Percentiles rank a stretch among this genome's conserved stretches.
phyloP scores from a whole-genome alignment of 2,888 invertebrate species.

The Cheiracanthium punctorium region DNA sequence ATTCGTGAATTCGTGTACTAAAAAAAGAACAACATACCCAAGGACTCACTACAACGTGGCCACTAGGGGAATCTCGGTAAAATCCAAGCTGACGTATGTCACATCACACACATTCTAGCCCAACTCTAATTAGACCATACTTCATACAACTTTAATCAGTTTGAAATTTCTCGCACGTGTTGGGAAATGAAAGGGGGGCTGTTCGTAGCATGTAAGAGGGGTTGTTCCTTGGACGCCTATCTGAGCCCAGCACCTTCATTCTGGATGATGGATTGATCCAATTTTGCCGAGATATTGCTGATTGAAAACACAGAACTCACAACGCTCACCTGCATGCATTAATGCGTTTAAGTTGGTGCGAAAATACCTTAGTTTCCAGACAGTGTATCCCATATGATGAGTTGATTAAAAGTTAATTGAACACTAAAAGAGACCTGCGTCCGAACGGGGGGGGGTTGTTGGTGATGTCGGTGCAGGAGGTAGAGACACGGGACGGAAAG shows the following conservation, averaged over 20 bases:
- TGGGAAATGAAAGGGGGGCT: not conserved
- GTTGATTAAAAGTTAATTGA: no score
- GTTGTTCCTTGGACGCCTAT: constrained; percentile 3
- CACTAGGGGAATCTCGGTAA: not conserved
- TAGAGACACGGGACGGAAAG: no score
- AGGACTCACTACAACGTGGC: not conserved
- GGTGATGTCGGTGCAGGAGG: no score
- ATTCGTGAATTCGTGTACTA: no score
- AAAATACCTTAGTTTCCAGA: no score
- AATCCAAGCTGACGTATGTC: not conserved
- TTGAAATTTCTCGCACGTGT: constrained; percentile 11
- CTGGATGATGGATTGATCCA: not conserved
- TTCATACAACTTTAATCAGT: constrained; percentile 13
- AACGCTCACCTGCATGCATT: not conserved
- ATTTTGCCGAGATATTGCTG: not conserved
- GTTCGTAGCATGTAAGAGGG: not conserved
- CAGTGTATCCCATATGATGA: no score
- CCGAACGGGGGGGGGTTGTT: no score
- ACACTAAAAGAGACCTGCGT: no score
- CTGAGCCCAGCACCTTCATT: not conserved
- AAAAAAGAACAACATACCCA: not conserved
- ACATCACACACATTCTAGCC: not conserved
- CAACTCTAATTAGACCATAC: not conserved
- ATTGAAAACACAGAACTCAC: not conserved
- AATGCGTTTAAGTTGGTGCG: not conserved